phyloP scores from a whole-genome alignment of 2,113 vertebrate species.

The Crotalus viridis region DNA sequence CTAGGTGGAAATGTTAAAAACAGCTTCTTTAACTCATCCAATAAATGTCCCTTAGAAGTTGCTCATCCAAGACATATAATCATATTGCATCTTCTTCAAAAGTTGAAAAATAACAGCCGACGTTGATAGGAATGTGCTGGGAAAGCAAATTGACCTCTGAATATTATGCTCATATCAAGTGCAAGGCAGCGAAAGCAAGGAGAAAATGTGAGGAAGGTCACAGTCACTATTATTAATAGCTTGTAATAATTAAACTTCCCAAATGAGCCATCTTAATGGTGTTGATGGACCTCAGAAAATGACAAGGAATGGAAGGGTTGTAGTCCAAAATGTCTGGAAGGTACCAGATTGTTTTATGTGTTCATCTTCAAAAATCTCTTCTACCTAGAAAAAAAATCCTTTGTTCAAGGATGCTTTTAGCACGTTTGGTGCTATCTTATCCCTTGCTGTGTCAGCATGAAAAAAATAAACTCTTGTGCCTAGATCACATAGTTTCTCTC shows the following conservation, averaged over 20 bases:
- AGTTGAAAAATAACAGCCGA: neutral
- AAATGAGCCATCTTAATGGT: neutral
- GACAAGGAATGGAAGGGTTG: neutral
- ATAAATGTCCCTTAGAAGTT: neutral
- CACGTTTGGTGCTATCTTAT: neutral
- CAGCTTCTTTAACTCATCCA: neutral
- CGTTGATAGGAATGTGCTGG: fast-evolving
- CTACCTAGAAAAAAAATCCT: neutral
- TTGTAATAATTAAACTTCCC: neutral
- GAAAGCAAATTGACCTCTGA: neutral
- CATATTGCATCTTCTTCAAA: neutral
- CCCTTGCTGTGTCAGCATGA: neutral
- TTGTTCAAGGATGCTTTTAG: neutral
- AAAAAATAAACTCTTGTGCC: neutral
- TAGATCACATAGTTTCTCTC: neutral
- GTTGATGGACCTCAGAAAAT: neutral
- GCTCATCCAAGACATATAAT: neutral
- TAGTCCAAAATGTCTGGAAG: neutral
- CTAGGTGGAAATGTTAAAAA: neutral
- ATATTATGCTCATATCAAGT: neutral
- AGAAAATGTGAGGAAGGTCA: neutral
- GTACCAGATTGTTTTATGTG: neutral
- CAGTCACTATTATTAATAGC: neutral
- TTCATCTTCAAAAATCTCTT: neutral
- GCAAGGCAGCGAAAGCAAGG: neutral